These are phyloP conservation scores for Pelusios castaneus DNA, from an alignment of 2,113 vertebrate genomes.

Conservation along the genomic window DNA sequence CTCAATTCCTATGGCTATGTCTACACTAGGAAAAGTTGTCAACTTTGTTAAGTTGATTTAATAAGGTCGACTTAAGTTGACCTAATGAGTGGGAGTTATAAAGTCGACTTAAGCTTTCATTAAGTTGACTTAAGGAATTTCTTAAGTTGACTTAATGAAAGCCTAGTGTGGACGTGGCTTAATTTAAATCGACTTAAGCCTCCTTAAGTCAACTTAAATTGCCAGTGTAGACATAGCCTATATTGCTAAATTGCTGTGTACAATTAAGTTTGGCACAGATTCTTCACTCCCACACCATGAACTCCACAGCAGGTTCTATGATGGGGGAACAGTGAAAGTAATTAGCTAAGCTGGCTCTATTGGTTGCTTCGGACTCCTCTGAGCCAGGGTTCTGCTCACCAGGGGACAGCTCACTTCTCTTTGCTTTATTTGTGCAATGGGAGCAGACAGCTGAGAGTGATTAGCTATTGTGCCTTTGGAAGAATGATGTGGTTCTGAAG, in stretches of 20 bases:
- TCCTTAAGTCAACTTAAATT: too few relatives aligned
- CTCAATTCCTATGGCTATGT: too few relatives aligned
- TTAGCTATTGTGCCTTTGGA: not conserved
- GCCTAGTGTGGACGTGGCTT: too few relatives aligned
- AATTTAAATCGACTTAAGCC: too few relatives aligned
- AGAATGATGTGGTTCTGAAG: not conserved
- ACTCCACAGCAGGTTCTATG: not conserved
- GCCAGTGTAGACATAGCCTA: too few relatives aligned
- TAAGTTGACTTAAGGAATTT: too few relatives aligned
- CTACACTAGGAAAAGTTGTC: too few relatives aligned
- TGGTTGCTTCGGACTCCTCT: fast-evolving
- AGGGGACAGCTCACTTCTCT: not conserved
- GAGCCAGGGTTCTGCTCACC: fast-evolving
- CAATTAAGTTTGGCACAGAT: not conserved
- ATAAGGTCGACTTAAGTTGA: too few relatives aligned
- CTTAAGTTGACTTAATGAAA: too few relatives aligned
- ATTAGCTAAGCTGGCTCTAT: not conserved
- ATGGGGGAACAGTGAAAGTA: not conserved
- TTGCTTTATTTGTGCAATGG: fast-evolving
- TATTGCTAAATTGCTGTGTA: not conserved
- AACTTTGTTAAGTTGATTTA: too few relatives aligned
- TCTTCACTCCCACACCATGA: not conserved
- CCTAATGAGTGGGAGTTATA: too few relatives aligned
- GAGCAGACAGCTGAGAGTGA: not conserved
- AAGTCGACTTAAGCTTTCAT: too few relatives aligned